Evolutionary conservation across 37 sponge, comb jelly and placozoan genomes (phyloP), one percentile per base, ranked within the genome.

Genomic region (Cladorhizidae sp.): DNA sequence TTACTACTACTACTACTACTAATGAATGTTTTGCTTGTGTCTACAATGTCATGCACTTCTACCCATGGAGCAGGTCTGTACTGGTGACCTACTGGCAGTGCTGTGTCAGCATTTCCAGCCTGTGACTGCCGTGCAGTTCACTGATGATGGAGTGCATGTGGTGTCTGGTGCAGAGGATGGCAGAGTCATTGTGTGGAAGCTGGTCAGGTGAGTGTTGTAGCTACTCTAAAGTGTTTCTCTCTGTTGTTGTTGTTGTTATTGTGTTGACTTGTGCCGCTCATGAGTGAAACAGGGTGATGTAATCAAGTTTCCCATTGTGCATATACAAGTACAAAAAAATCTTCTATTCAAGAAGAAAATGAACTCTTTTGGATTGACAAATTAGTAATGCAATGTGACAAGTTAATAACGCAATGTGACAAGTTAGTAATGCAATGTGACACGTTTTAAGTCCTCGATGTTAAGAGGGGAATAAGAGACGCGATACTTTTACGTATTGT

Each of bases 81-180:
- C 80, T 63, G 96, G 96, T 5, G 71, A 82, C 18, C 70, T 95
- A 29, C 26, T 95, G 50, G 90, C 91, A 40, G 68, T 83, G 22
- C 79, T 62, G 21, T 52, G 49, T 8, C 72, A 75, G 20, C 98
- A 97, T 79, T 97, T 90, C 59, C 98, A 94, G 67, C 79, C 87
- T 8, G 63, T 97, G 1, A 58, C 36, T 35, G 79, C 62, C 18
- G 62, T 97, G 39, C 36, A 50, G 54, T 92, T 90, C 78, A 78
- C 76, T 67, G 85, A 92, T 61, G 88, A 87, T 69, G 91, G 98
- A 14, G 40, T 69, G 15, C 78, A 82, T 29, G 38, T 97, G 17
- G 45, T 95, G 15, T 93, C 98, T 33, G 95, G 98, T 56, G 95
- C 87, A 41, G 63, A 89, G 7, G 98, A 97, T 77, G 67, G 80